Base-by-base conservation (phyloP, 2,797 vertebrate genomes). In the Alcedo quadribrachys region DNA sequence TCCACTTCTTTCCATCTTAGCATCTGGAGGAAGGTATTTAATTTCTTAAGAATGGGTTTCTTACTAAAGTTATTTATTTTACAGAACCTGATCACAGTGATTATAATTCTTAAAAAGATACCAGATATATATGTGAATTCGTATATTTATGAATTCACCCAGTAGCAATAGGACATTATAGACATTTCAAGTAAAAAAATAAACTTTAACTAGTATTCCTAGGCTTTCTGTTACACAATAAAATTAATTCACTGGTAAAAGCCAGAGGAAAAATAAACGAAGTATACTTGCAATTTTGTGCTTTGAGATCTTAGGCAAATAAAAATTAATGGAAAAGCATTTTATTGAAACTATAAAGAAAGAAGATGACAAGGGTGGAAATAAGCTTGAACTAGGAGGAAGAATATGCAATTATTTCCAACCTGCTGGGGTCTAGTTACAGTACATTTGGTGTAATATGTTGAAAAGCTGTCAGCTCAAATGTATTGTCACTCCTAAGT, bases 301-400 rank as follows among this genome's bases (percentile, higher is more conserved):
- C 37, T 75, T 85, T 27, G 19, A 87, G 30, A 68, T n/a, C 17
- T 60, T 54, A 61, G 58, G n/a, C 20, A 85, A 92, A 84, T 55
- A 89, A 81, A 93, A 93, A 91, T 24, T 60, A 92, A 65, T 43
- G 54, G 42, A 61, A 87, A 66, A 80, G 8, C 28, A 33, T 75
- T 85, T 85, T 80, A 58, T 73, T 53, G 68, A 37, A 51, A 67
- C 20, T 42, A 60, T 61, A 46, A 81, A 82, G 37, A 80, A 67
- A 50, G 25, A 62, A 61, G 14, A 73, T 54, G 15, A 67, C n/a
- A 73, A 80, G 83, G 28, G 57, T 32, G 12, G 25, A 85, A 82
- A 81, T 37, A 80, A 78, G 25, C 28, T 33, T 82, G 18, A 63
- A 53, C 35, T 58, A 19, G 15, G 40, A 76, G 27, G 15, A 80